Percentiles rank a stretch among this genome's conserved stretches.
These are phyloP conservation scores for Chlamydotis undulata DNA, from an alignment of 2,113 vertebrate species.

Conservation along the genomic window DNA sequence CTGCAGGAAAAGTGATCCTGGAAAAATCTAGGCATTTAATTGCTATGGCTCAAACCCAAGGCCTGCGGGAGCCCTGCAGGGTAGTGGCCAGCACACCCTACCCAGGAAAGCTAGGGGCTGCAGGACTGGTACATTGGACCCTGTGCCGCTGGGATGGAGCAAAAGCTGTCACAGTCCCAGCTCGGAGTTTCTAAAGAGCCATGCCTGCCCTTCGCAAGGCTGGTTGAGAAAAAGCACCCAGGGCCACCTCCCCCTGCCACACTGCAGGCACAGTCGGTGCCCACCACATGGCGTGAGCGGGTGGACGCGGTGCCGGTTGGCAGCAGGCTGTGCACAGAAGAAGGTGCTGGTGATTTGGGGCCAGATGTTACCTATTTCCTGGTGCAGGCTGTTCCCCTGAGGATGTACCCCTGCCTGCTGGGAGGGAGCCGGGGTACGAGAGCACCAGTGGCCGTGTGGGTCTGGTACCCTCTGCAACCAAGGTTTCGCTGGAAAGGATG, in stretches of 20 bases:
- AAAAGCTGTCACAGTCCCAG: not conserved
- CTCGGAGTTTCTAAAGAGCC: rapidly evolving
- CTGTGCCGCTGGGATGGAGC: rapidly evolving
- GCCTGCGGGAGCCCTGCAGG: not conserved
- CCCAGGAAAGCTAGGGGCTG: not conserved
- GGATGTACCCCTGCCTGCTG: not conserved
- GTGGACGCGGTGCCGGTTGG: rapidly evolving
- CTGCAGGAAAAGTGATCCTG: not conserved
- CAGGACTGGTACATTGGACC: not conserved
- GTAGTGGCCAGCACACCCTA: not conserved
- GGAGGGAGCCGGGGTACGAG: not conserved
- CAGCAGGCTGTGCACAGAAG: not conserved
- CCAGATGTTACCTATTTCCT: conserved; percentile 48
- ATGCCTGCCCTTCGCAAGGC: not conserved
- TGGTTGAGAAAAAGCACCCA: rapidly evolving
- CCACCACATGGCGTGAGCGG: rapidly evolving
- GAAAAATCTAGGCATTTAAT: not conserved
- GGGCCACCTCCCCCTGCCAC: rapidly evolving
- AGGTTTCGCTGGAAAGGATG: not conserved
- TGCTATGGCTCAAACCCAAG: not conserved
- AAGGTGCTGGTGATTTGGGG: not conserved
- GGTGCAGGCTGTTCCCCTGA: not conserved
- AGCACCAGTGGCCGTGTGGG: not conserved
- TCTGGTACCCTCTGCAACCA: not conserved
- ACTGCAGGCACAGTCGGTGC: not conserved